Evolutionary conservation across 2,113 vertebrate species (phyloP), one percentile per base, ranked within the genome.

Genomic region (Edolisoma coerulescens): DNA sequence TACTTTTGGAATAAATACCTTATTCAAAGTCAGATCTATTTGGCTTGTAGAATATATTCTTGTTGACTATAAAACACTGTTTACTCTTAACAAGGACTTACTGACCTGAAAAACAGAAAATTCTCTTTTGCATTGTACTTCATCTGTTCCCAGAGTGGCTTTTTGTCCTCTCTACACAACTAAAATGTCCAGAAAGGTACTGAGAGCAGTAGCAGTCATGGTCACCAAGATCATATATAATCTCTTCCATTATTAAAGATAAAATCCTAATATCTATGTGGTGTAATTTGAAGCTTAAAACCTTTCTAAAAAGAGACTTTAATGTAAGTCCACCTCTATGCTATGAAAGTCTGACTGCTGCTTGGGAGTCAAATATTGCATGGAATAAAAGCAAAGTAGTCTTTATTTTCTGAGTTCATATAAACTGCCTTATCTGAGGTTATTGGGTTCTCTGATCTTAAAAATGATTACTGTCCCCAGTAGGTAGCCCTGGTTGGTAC

Each of bases 381-480:
- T 0, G 1, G 24, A 74, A 52, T 35, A 60, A 44, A 84, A 64
- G 37, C 33, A 17, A 75, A 74, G 22, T 37, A 69, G 21, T 47
- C 7, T 54, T 44, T 33, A 11, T 86, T 84, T 88, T 78, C 21
- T 49, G 47, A 21, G 47, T 69, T 81, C 8, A 5, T 70, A 37
- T 24, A 41, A 78, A 70, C 70, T 57, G 28, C 20, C 32, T 75
- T 65, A 23, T 41, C 47, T 22, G 30, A 53, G 52, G 10, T 33
- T 67, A 15, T 49, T 0, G 0, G 2, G 9, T 73, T 73, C 24
- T 81, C 33, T 69, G 42, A 69, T 37, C 8, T 42, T 60, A 33
- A 27, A 76, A 74, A 63, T 16, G 22, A 16, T 41, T 32, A 12
- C 14, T 52, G 22, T 54, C 16, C 39, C 12, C 67, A n/a, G 5